Percentiles rank a stretch among this genome's conserved stretches.
Conservation (phyloP, 2,113 vertebrate genomes). For the Lophochroa leadbeateri region DNA sequence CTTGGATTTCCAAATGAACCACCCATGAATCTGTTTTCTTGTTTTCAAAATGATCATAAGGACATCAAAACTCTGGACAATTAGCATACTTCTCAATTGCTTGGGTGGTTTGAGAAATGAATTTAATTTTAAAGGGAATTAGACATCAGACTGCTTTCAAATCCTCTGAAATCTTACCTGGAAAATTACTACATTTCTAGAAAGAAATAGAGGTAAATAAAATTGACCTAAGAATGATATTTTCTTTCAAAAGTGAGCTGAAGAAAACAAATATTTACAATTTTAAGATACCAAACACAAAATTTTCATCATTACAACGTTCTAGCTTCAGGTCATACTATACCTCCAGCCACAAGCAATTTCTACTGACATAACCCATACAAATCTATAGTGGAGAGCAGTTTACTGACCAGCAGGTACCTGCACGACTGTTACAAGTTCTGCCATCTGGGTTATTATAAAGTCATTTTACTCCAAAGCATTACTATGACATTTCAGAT, state of each 20-base stretch:
- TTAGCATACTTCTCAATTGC: not conserved
- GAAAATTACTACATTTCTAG: not conserved
- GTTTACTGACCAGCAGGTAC: not conserved
- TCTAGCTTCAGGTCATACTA: not conserved
- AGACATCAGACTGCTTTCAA: not conserved
- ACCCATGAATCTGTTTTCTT: not conserved
- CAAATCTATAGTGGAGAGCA: not conserved
- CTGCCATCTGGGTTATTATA: not conserved
- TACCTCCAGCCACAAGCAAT: not conserved
- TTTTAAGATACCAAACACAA: not conserved
- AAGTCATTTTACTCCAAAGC: not conserved
- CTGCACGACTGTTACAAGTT: rapidly evolving
- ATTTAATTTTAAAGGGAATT: not conserved
- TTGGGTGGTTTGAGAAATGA: not conserved
- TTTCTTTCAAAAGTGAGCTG: not conserved
- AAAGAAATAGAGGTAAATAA: not conserved
- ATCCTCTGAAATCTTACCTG: not conserved
- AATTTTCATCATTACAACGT: not conserved
- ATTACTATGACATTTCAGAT: not conserved
- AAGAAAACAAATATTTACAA: not conserved
- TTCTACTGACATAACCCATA: not conserved
- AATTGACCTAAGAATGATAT: not conserved
- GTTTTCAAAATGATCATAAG: not conserved
- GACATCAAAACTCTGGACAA: not conserved
- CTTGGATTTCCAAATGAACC: not conserved